Evolutionary conservation across 2,888 invertebrate species (phyloP).

Genomic region (Macrosoma leucophasiata): DNA sequence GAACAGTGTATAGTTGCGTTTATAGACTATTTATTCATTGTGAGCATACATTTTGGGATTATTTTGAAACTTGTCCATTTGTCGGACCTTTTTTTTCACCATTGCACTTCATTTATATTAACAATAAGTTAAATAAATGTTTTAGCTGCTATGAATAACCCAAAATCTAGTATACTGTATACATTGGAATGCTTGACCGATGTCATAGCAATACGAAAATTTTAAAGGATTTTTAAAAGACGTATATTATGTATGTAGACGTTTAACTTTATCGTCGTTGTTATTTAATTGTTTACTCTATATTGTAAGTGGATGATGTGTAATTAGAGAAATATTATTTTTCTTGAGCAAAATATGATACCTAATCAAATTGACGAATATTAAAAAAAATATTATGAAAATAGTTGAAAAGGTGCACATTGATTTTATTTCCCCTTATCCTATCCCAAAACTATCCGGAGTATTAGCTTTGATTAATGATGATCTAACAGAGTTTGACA

Average conservation of each 20-base stretch:
- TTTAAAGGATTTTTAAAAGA: constrained; percentile 34
- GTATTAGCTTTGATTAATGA: constrained; percentile 39
- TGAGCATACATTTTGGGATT: constrained; percentile 20
- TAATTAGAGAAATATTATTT: constrained; percentile 48
- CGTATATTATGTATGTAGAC: constrained; percentile 37
- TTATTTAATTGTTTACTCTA: constrained; percentile 55
- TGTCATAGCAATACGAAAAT: constrained; percentile 24
- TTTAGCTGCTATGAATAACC: constrained; percentile 31
- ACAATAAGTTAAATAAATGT: constrained; percentile 17
- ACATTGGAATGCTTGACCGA: constrained; percentile 24
- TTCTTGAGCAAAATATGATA: constrained; percentile 48
- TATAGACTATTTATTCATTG: constrained; percentile 28
- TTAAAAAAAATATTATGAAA: constrained; percentile 39
- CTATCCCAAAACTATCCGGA: constrained; percentile 27
- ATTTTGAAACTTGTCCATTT: constrained; percentile 1
- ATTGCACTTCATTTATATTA: constrained; percentile 26
- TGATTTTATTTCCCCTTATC: constrained; percentile 48
- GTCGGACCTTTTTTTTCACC: constrained; percentile 26
- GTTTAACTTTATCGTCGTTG: constrained; percentile 43
- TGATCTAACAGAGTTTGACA: neutral
- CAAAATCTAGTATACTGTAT: constrained; percentile 3
- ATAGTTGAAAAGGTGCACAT: constrained; percentile 61
- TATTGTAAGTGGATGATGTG: constrained; percentile 47
- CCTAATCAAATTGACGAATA: constrained; percentile 37
- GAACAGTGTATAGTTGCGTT: constrained; percentile 40